Evolutionary conservation across 2,797 vertebrate genomes (phyloP).

Genomic region (Thripadectes ignobilis): DNA sequence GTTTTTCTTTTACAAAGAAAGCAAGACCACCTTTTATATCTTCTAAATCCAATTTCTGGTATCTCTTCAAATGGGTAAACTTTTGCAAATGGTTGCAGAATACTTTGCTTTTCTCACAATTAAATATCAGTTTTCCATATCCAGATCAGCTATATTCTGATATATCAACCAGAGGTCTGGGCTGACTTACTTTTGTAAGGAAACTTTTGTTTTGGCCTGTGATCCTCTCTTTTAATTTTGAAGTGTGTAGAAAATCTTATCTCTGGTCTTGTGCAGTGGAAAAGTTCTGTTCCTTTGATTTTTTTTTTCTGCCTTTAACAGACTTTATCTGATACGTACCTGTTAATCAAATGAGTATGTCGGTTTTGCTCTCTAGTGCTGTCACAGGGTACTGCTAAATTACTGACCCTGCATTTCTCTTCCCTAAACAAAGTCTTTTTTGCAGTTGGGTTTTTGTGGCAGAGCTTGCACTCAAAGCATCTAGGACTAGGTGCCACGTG

Average conservation of each 20-base stretch:
- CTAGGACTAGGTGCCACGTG: background rate
- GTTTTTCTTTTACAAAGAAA: background rate
- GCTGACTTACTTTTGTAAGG: background rate
- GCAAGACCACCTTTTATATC: background rate
- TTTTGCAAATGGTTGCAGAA: background rate
- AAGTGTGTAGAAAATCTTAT: background rate
- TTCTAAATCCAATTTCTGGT: background rate
- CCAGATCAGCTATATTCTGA: background rate
- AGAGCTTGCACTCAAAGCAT: background rate
- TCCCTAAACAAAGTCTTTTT: background rate
- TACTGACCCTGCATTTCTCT: background rate
- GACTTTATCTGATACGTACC: background rate
- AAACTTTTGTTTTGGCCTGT: background rate
- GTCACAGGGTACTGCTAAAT: background rate
- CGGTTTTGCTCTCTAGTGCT: background rate
- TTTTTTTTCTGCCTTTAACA: background rate
- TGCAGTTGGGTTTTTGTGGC: background rate
- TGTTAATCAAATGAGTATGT: background rate
- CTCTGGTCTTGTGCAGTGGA: background rate
- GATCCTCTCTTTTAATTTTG: background rate
- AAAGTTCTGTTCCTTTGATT: background rate
- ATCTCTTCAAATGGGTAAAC: background rate
- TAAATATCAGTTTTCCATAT: background rate
- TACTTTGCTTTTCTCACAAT: background rate
- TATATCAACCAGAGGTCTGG: background rate